Conservation (phyloP, 2,113 vertebrate genomes). For the Thomomys bottae region DNA sequence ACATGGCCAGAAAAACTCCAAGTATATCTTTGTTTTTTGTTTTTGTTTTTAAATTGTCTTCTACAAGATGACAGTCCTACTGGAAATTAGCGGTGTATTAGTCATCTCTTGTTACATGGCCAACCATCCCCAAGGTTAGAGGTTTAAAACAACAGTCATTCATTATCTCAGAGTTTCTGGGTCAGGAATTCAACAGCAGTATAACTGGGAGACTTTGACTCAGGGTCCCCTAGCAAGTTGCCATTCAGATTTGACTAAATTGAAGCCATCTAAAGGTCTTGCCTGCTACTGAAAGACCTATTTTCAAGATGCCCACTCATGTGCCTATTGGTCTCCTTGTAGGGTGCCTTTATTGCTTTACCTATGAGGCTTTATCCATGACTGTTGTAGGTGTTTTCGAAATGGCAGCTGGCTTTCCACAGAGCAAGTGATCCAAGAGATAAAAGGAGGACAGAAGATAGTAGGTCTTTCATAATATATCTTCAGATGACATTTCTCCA, state of each 20-base stretch:
- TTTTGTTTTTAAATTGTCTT: neutral
- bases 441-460: neutral
- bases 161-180: neutral
- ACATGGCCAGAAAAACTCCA: neutral
- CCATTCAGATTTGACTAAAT: neutral
- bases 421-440: neutral
- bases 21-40: neutral
- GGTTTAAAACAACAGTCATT: neutral
- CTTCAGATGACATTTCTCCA: too few species aligned
- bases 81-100: conserved; percentile 21
- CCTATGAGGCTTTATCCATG: too few species aligned
- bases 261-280: neutral
- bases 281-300: neutral
- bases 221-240: neutral
- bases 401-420: neutral
- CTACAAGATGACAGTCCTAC: neutral
- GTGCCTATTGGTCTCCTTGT: neutral
- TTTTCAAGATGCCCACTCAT: neutral
- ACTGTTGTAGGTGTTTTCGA: neutral
- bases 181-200: neutral
- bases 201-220: neutral
- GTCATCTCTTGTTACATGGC: neutral
- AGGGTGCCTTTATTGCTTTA: neutral
- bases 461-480: neutral
- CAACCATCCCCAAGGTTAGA: neutral